Evolutionary conservation across 2,113 vertebrate genomes (phyloP).

Genomic region (Ochotona curzoniae): DNA sequence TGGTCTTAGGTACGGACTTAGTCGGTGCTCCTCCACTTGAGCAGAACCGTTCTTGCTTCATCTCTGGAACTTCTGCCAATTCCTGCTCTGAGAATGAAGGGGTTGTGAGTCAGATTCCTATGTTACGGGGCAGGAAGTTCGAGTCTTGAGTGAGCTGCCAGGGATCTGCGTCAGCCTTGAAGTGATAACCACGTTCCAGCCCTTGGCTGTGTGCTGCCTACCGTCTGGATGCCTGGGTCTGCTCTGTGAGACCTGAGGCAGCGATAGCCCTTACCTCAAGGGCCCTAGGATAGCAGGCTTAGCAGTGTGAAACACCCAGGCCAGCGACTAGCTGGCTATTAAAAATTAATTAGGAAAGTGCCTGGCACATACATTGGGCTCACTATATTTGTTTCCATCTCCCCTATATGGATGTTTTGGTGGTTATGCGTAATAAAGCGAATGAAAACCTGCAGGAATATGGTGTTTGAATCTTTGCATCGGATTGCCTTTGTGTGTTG

Average conservation of each 20-base stretch:
- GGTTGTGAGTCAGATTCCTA: not conserved
- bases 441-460: constrained; percentile 19
- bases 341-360: not conserved
- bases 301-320: not conserved
- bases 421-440: constrained; percentile 10
- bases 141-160: not conserved
- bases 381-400: not conserved
- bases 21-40: too few relatives aligned
- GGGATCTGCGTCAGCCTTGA: not conserved
- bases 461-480: not conserved
- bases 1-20: not conserved
- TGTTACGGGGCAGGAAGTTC: not conserved
- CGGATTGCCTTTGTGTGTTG: not conserved
- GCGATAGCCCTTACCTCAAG: too few relatives aligned
- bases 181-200: fast-evolving
- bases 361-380: not conserved
- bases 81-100: not conserved
- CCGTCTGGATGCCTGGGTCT: not conserved
- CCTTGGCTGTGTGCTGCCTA: not conserved
- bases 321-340: not conserved
- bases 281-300: not conserved
- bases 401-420: not conserved
- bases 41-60: not conserved
- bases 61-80: too few relatives aligned
- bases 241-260: not conserved